Base-by-base conservation (phyloP, 2,113 vertebrate genomes). In the Etia nguti region DNA sequence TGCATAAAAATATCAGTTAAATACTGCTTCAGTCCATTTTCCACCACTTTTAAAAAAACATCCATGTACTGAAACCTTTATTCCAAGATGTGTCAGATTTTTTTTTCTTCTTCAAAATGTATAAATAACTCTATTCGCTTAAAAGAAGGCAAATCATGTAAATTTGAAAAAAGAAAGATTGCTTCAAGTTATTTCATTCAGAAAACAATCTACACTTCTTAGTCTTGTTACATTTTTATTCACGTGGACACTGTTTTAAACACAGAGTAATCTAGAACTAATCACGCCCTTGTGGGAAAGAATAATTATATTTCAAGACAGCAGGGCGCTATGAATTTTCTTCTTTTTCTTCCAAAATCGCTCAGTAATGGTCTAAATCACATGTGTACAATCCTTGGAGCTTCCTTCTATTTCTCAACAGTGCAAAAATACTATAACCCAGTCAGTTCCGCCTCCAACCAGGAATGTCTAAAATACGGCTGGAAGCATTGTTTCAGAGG, bases 321-420 rank as follows among this genome's bases (percentile, higher is more conserved):
- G 41, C 9, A 0, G 24, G 13, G 41, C 48, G 22, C 13, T 18
- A 46, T 18, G 31, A 0, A 13, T 18, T 73, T 73, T 26, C 1
- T 22, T 26, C 1, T 22, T 68, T 11, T 34, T 20, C 29, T 34
- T 62, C 59, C 2, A 62, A 62, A 62, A 36, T 11, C 15, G 2
- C 22, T 3, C 3, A 43, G 10, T 1, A 70, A 70, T 2, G 1
- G 3, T 1, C 36, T 10, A 70, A 70, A 43, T 70, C 38, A 41
- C 65, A 43, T n/a, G 38, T 70, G 65, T 38, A 43, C 0, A 68
- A 68, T 68, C 11, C 65, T 70, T 10, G 65, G 65, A 24, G n/a
- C 8, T 70, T 70, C 65, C 34, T 68, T 41, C 11, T 41, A 24
- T 22, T 68, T 65, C 60, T 65, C 60, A 65, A 38, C 60, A 68